These are phyloP conservation scores for Lasius platythorax DNA, from an alignment of 2,888 invertebrate species.

Conservation along the genomic window DNA sequence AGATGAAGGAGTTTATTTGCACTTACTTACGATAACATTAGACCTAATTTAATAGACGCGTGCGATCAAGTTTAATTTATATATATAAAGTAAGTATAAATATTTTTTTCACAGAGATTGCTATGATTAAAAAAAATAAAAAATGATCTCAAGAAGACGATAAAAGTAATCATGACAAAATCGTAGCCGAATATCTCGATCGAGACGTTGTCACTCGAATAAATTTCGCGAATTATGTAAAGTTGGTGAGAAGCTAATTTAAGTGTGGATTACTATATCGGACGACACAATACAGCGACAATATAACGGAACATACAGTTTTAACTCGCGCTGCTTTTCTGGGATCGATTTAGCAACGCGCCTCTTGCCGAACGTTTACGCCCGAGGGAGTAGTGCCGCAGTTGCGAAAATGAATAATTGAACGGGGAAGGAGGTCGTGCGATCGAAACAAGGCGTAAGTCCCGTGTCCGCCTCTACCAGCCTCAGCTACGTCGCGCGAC, in stretches of 20 bases:
- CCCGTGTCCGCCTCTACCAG: constrained; percentile 63
- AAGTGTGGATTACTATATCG: neutral
- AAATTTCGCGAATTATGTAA: neutral
- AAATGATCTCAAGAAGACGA: neutral
- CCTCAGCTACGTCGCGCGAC: constrained; percentile 62
- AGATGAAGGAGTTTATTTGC: neutral
- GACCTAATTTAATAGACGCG: neutral
- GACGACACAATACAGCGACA: neutral
- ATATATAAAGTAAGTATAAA: neutral
- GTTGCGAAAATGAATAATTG: constrained; percentile 57
- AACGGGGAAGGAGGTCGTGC: constrained; percentile 50
- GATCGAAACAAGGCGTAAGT: constrained; percentile 63
- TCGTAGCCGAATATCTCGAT: neutral
- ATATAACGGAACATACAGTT: neutral
- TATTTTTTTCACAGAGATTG: neutral
- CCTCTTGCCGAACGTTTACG: constrained; percentile 42
- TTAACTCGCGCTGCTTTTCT: neutral
- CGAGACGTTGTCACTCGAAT: neutral
- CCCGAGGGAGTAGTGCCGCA: constrained; percentile 44
- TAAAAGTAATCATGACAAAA: neutral
- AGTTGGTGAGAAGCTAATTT: neutral
- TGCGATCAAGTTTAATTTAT: neutral
- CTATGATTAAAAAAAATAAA: neutral
- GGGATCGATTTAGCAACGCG: constrained; percentile 37
- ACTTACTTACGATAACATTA: neutral